These are phyloP conservation scores for Athalia cordata DNA, from an alignment of 2,888 invertebrate species.

Conservation along the genomic window DNA sequence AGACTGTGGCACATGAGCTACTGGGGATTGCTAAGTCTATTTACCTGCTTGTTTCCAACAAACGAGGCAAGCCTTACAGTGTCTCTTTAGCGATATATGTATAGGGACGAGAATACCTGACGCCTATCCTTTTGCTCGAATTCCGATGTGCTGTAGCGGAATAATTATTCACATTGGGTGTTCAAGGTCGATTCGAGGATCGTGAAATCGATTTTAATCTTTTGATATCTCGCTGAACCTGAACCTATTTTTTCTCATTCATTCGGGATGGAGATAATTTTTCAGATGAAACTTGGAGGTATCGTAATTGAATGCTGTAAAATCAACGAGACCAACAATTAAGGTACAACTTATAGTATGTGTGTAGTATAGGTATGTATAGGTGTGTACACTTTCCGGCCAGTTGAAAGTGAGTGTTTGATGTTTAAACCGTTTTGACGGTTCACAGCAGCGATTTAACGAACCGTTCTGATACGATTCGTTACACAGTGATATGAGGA, in stretches of 20 bases:
- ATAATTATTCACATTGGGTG: too few relatives aligned
- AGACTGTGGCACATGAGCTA: slow-evolving; percentile 14
- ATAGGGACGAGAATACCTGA: too few relatives aligned
- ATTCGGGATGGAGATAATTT: background rate
- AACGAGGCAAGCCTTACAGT: slow-evolving; percentile 8
- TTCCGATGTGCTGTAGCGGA: too few relatives aligned
- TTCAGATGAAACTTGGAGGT: background rate
- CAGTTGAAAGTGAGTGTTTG: background rate
- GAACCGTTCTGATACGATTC: slow-evolving; percentile 9
- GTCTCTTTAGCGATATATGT: background rate
- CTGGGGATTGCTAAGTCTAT: slow-evolving; percentile 33
- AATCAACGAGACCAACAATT: too few relatives aligned
- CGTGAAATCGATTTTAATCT: too few relatives aligned
- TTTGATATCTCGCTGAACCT: too few relatives aligned
- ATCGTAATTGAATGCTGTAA: too few relatives aligned
- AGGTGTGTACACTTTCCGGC: background rate
- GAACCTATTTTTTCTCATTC: background rate
- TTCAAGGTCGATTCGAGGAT: too few relatives aligned
- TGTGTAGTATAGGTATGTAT: background rate
- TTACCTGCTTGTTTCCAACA: slow-evolving; percentile 32
- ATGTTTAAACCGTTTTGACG: slow-evolving; percentile 15
- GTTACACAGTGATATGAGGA: background rate
- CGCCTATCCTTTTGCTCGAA: too few relatives aligned
- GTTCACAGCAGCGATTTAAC: slow-evolving; percentile 21
- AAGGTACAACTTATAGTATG: too few relatives aligned